Evolutionary conservation across 2,113 vertebrate species (phyloP).

Genomic region (Noturus placidus): DNA sequence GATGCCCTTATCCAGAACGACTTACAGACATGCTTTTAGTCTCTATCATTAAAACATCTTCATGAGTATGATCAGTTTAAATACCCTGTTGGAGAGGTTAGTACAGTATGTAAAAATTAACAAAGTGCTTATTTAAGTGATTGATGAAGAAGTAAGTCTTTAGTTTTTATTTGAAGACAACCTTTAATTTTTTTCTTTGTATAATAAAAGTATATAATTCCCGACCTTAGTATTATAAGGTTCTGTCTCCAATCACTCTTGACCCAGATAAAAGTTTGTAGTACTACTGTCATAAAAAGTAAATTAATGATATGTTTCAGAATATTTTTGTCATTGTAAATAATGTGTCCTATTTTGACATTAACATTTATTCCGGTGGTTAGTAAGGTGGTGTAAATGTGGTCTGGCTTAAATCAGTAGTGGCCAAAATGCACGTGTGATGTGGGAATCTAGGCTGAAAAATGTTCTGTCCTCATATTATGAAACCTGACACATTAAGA

Average conservation of each 20-base stretch:
- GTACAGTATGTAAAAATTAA: not conserved
- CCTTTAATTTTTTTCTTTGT: not conserved
- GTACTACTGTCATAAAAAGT: not conserved
- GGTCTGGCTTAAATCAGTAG: not conserved
- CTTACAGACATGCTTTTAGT: not conserved
- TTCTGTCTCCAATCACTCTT: not conserved
- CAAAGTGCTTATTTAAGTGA: not conserved
- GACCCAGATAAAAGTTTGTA: not conserved
- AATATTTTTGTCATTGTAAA: not conserved
- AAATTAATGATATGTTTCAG: not conserved
- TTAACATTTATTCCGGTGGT: not conserved
- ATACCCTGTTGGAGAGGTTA: not conserved
- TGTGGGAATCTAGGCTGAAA: not conserved
- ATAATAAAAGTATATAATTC: not conserved
- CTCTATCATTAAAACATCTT: not conserved
- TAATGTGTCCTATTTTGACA: not conserved
- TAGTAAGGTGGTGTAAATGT: not conserved
- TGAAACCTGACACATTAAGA: not conserved
- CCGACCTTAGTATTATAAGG: not conserved
- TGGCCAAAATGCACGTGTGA: not conserved
- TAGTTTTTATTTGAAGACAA: not conserved
- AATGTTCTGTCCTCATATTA: not conserved
- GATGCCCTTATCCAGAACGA: not conserved
- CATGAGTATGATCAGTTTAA: not conserved
- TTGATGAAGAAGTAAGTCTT: not conserved